Percentiles rank a stretch among this genome's conserved stretches.
Evolutionary conservation across 1,140 invertebrate species (phyloP).

Genomic region (Conopomorpha cramerella): DNA sequence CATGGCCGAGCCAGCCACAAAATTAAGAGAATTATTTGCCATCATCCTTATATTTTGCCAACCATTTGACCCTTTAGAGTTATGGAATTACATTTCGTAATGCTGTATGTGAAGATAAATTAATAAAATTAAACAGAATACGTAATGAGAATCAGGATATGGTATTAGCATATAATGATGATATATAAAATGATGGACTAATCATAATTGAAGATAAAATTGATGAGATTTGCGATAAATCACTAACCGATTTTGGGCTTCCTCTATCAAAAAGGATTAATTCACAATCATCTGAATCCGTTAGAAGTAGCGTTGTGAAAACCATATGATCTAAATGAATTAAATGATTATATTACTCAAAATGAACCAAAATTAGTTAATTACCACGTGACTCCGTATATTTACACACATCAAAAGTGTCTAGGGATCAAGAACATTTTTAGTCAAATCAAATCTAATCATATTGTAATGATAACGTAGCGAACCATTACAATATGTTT

Average conservation of each 20-base stretch:
- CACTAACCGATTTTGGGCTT: conserved; percentile 13
- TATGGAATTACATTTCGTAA: conserved; percentile 19
- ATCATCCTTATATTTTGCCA: conserved; percentile 18
- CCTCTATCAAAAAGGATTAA: conserved; percentile 10
- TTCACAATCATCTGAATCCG: no score
- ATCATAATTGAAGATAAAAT: conserved; percentile 14
- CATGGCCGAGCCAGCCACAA: conserved; percentile 12
- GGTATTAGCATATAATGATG: conserved; percentile 13
- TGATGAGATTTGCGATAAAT: conserved; percentile 14
- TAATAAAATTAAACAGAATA: conserved; percentile 13
- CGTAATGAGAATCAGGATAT: conserved; percentile 15
- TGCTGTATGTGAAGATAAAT: conserved; percentile 15
- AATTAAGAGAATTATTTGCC: conserved; percentile 17
- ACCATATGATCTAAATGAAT: conserved; percentile 11
- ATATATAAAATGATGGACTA: conserved; percentile 14
- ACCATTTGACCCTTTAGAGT: conserved; percentile 13
- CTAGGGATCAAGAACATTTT: no score
- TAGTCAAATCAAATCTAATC: no score
- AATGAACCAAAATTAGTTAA: conserved; percentile 12
- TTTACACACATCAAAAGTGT: no score
- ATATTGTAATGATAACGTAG: no score
- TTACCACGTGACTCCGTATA: conserved; percentile 9
- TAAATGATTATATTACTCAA: conserved; percentile 13
- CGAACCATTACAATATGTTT: no score
- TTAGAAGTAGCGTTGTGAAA: no score